Evolutionary conservation across 1,140 invertebrate species (phyloP), one percentile per base, ranked within the genome.

Genomic region (Hylaeus volcanicus): DNA sequence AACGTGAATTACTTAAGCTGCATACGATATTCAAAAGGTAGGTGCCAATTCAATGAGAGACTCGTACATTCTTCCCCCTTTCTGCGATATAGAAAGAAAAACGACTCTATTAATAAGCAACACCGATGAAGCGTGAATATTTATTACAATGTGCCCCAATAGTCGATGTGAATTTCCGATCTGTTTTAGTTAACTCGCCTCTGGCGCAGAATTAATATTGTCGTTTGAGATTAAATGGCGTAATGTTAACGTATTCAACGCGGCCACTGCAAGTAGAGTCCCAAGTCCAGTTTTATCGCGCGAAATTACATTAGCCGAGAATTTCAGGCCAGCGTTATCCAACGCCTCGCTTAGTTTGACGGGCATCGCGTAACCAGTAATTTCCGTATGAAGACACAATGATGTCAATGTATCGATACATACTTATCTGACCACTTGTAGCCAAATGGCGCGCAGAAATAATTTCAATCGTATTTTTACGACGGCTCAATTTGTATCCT

Each of bases 401-500:
- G 69, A 64, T 79, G 56, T 15, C 39, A 39, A 45, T 11, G 15
- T 26, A 12, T 37, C 60, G 60, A 53, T 65, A 65, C n/a, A 39
- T 2, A 51, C 51, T 72, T 79, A 79, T 64, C 76, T 1, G n/a
- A 55, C n/a, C 12, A 14, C 4, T 14, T 11, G n/a, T n/a, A 45
- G 14, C n/a, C 65, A 65, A 60, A 69, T 51, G 60, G 55, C 12
- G 5, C 15, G 14, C 60, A 3, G 56, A 53, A 77, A 81, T 76
- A 64, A 77, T 77, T 77, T 58, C 41, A 14, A 75, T 73, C 8
- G 6, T 8, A 26, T 71, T 81, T 77, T 77, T 71, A 56, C 51
- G n/a, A 77, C 51, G n/a, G 15, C 66, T 65, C 68, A 71, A 77
- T 81, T 68, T 64, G 51, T 76, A 76, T 81, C 66, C 60, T 14